Evolutionary conservation across 2,888 invertebrate genomes (phyloP).

Genomic region (Pinctada fucata): DNA sequence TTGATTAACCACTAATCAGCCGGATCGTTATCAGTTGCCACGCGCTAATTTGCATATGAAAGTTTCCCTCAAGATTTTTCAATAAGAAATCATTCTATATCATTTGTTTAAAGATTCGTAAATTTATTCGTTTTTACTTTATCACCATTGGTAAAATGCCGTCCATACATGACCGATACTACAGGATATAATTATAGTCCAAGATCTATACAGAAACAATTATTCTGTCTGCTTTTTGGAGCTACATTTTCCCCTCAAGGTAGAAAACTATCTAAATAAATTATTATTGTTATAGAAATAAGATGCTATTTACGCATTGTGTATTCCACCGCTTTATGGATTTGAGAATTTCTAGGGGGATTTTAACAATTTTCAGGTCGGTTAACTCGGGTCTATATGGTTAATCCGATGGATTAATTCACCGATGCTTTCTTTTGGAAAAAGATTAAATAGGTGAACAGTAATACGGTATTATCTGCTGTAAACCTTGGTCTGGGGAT

Average conservation of each 20-base stretch:
- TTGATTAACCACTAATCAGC: conserved; percentile 35
- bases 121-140: conserved; percentile 28
- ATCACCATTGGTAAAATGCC: conserved; percentile 12
- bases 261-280: neutral
- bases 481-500: too few species aligned
- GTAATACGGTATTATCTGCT: too few species aligned
- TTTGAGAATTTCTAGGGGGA: neutral
- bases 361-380: conserved; percentile 27
- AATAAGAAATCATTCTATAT: conserved; percentile 25
- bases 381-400: conserved; percentile 5
- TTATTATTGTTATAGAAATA: conserved; percentile 1
- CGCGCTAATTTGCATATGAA: conserved; percentile 47
- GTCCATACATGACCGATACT: too few species aligned
- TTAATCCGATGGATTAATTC: conserved; percentile 23
- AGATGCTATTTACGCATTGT: neutral
- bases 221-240: conserved; percentile 11
- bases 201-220: conserved; percentile 10
- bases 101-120: conserved; percentile 36
- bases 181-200: neutral
- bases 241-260: neutral
- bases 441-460: too few species aligned
- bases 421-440: neutral
- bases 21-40: conserved; percentile 41
- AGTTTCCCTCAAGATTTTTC: conserved; percentile 28
- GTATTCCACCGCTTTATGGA: neutral